Conservation (phyloP, 2,113 vertebrate species). For the Otolemur garnettii region DNA sequence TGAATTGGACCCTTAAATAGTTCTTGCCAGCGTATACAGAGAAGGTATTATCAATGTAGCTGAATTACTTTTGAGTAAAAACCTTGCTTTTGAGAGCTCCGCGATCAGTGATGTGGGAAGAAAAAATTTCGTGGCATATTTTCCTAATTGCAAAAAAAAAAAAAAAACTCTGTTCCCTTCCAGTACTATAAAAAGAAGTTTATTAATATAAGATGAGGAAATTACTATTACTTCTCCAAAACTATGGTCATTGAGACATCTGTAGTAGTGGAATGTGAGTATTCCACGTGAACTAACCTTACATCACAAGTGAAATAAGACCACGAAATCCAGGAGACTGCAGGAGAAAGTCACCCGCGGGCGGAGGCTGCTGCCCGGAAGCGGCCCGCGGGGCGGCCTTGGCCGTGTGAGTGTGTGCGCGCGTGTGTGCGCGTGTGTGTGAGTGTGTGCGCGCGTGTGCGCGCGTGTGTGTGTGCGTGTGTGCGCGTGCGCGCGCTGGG, state of each 20-base stretch:
- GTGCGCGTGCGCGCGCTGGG: too few species aligned
- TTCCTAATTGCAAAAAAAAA: not conserved
- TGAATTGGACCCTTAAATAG: not conserved
- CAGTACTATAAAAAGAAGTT: not conserved
- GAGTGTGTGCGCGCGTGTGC: too few species aligned
- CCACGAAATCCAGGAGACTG: not conserved
- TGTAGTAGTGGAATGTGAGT: not conserved
- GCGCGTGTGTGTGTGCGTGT: too few species aligned
- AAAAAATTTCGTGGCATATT: not conserved
- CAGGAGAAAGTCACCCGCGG: not conserved
- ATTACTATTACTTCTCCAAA: not conserved
- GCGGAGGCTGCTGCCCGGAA: not conserved
- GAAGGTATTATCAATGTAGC: not conserved
- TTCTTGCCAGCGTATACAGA: not conserved
- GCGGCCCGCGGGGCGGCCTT: rapidly evolving
- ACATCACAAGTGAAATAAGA: not conserved
- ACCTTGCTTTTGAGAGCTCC: not conserved
- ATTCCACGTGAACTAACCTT: not conserved
- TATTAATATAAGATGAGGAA: not conserved
- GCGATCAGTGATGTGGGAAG: not conserved
- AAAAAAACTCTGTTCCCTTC: not conserved
- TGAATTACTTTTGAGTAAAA: constrained; percentile 7
- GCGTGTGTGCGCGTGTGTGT: too few species aligned
- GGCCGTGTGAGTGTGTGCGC: too few species aligned
- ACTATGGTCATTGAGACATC: not conserved